Conservation (phyloP, 2,797 vertebrate species). For the Pipistrellus pipistrellus region DNA sequence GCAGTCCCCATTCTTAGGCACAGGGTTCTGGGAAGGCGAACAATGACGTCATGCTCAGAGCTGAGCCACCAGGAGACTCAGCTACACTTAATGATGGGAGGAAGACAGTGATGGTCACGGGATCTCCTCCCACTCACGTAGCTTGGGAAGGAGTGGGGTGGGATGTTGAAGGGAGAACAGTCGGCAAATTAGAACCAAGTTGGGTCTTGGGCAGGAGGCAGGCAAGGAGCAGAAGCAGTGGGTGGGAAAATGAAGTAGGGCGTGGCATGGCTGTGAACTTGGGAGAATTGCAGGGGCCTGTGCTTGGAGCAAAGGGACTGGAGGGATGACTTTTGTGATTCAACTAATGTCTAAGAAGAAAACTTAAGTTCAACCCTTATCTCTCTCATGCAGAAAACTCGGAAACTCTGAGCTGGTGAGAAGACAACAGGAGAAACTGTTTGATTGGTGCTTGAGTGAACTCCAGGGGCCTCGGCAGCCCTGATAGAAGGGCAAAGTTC, state of each 20-base stretch:
- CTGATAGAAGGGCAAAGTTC: background rate
- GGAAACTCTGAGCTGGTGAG: background rate
- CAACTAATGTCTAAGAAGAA: background rate
- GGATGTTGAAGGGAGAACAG: background rate
- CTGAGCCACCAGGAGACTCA: background rate
- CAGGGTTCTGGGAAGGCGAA: background rate
- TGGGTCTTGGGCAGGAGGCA: background rate
- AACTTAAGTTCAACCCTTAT: background rate
- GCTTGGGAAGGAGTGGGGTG: background rate
- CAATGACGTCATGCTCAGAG: background rate
- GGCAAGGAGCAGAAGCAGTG: background rate
- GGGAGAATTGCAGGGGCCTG: background rate
- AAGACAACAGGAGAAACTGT: background rate
- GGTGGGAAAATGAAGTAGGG: background rate
- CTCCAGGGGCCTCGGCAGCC: background rate
- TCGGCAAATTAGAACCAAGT: background rate
- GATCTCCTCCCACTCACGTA: background rate
- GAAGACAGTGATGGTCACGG: background rate
- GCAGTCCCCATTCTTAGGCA: rapidly evolving
- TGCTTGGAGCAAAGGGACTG: background rate
- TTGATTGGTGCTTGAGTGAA: background rate
- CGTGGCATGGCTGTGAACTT: background rate
- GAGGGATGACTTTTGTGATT: background rate
- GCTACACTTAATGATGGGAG: background rate
- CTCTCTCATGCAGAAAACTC: background rate